Evolutionary conservation across 2,888 invertebrate genomes (phyloP), one percentile per base, ranked within the genome.

Genomic region (Andrena fulva): DNA sequence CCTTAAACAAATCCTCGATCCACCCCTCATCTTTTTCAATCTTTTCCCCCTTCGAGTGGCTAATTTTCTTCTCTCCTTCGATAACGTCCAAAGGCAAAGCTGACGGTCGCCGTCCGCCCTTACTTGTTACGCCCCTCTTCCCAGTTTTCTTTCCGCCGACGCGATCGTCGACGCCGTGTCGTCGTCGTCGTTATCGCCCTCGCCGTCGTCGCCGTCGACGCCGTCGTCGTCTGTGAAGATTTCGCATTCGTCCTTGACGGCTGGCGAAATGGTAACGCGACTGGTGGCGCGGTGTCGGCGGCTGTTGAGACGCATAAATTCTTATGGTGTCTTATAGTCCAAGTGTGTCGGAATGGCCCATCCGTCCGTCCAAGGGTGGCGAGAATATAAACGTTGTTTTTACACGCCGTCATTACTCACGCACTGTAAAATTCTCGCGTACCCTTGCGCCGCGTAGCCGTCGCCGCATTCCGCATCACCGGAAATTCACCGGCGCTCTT

Each of bases 301-400:
- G 68, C 54, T 71, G 64, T 50, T 70, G 81, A 70, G 86, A 81
- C 78, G 80, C 85, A 87, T 87, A 87, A 86, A 86, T 85, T 87
- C 82, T 87, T 87, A 86, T 69, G 87, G 75, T 85, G 77, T 85
- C 87, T 85, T 79, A 77, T 83, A 84, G 86, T 83, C 77, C 74
- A 75, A 85, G 80, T 70, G 84, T 85, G 79, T 83, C 71, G 80
- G 82, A 87, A 88, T 82, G 82, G 82, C 79, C 68, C 80, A 74
- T 77, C 76, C 80, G 10, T 16, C 27, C 24, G 77, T 63, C 60
- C 69, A 77, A 80, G 82, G 77, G 69, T 81, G 86, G 82, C 52
- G 79, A 82, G 77, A 87, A 87, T 80, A 83, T 83, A 85, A 89
- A 88, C 85, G 82, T 75, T 84, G 87, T 87, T 89, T 88, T 89